Evolutionary conservation across 1,140 invertebrate genomes (phyloP).

Genomic region (Eueides isabella): DNA sequence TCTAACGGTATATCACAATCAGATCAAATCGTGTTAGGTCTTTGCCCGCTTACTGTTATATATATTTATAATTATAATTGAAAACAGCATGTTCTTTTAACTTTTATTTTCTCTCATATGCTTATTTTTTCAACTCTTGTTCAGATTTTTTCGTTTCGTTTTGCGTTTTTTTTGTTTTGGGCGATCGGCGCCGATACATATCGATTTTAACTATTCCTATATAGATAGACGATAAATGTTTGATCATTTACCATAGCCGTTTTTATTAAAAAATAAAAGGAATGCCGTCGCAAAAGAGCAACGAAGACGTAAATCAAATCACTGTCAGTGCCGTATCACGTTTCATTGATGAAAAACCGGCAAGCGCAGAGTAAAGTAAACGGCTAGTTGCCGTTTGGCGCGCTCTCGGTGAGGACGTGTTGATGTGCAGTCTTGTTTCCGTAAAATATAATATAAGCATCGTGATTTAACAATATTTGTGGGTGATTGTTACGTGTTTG

Average conservation of each 20-base stretch:
- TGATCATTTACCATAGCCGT: background rate
- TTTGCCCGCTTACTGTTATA: background rate
- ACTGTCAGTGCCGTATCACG: slow-evolving; percentile 4
- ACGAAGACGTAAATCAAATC: slow-evolving; percentile 25
- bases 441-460: background rate
- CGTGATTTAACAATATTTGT: slow-evolving; percentile 33
- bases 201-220: background rate
- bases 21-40: slow-evolving; percentile 4
- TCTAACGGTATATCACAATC: background rate
- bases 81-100: background rate
- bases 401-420: slow-evolving; percentile 21
- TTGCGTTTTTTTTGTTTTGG: background rate
- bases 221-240: background rate
- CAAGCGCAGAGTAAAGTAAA: slow-evolving; percentile 20
- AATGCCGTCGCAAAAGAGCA: slow-evolving; percentile 7
- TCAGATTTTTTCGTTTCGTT: background rate
- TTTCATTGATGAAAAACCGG: slow-evolving; percentile 37
- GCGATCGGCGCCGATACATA: background rate
- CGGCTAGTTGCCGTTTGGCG: slow-evolving; percentile 33
- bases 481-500: slow-evolving; percentile 23
- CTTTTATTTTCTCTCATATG: background rate
- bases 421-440: background rate
- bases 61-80: background rate
- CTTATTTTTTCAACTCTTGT: background rate
- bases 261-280: background rate